Evolutionary conservation across 2,888 invertebrate species (phyloP).

Genomic region (Hemithea aestivaria): DNA sequence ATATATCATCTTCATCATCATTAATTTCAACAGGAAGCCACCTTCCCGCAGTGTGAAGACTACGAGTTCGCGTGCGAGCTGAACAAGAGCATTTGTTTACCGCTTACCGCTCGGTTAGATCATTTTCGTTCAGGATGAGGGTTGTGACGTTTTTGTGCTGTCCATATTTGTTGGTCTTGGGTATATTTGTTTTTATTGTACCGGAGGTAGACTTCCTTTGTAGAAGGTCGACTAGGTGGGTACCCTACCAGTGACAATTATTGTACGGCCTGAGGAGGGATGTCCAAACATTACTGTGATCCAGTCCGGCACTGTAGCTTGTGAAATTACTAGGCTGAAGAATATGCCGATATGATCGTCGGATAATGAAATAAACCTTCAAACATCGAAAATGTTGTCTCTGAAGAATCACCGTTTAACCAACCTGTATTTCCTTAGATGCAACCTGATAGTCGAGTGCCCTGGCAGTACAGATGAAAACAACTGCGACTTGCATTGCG

Average conservation of each 20-base stretch:
- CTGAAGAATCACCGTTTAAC: too few relatives aligned
- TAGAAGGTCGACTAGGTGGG: too few relatives aligned
- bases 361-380: too few relatives aligned
- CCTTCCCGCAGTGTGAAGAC: slow-evolving; percentile 45
- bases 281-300: too few relatives aligned
- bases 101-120: slow-evolving; percentile 70
- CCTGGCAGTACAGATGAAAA: slow-evolving; percentile 85
- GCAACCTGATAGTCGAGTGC: slow-evolving; percentile 84
- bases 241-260: too few relatives aligned
- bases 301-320: too few relatives aligned
- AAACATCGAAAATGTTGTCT: too few relatives aligned
- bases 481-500: slow-evolving; percentile 66
- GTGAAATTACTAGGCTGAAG: too few relatives aligned
- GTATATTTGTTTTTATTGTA: too few relatives aligned
- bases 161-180: slow-evolving; percentile 1
- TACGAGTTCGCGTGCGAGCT: slow-evolving; percentile 71
- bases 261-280: too few relatives aligned
- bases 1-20: neutral
- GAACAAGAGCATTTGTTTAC: slow-evolving; percentile 73
- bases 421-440: slow-evolving; percentile 52
- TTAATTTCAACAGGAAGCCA: slow-evolving; percentile 31
- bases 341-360: too few relatives aligned
- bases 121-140: neutral
- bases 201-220: too few relatives aligned
- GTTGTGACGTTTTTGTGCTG: slow-evolving; percentile 21